Percentiles rank a stretch among this genome's conserved stretches.
These are phyloP conservation scores for Axis porcinus DNA, from an alignment of 2,113 vertebrate species.

Conservation along the genomic window DNA sequence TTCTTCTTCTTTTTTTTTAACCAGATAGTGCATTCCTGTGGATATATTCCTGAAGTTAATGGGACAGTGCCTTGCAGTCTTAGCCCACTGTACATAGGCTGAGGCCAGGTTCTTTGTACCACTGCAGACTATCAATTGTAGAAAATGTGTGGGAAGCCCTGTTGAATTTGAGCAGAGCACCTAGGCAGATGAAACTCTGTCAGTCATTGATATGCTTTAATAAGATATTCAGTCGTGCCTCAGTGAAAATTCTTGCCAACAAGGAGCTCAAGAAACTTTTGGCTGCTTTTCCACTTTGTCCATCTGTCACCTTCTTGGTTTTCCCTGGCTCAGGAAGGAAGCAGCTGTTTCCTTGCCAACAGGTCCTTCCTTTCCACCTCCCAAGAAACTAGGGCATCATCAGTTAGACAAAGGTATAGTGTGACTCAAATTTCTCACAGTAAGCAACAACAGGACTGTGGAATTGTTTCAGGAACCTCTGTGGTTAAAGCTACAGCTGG, in stretches of 20 bases:
- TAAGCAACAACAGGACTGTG: background rate
- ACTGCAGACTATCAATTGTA: constrained; percentile 4
- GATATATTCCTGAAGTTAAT: constrained; percentile 21
- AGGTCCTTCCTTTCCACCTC: constrained; percentile 40
- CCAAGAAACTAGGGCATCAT: constrained; percentile 32
- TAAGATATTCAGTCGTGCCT: constrained; percentile 9
- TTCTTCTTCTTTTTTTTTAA: background rate
- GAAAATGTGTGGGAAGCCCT: background rate
- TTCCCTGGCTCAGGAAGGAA: constrained; percentile 62
- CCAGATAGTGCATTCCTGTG: constrained; percentile 42
- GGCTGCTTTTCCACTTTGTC: constrained; percentile 34
- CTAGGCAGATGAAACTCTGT: constrained; percentile 3
- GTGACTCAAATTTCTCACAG: constrained; percentile 37
- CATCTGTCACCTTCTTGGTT: constrained; percentile 34
- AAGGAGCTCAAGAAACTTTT: constrained; percentile 20
- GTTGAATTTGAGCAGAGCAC: background rate
- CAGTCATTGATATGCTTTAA: constrained; percentile 15
- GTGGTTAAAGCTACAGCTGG: constrained; percentile 32
- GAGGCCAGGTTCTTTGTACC: constrained; percentile 15
- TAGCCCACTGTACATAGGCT: background rate
- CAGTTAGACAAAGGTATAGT: constrained; percentile 34
- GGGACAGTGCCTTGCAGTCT: constrained; percentile 53
- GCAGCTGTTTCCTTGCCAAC: constrained; percentile 59
- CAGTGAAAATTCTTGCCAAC: constrained; percentile 23
- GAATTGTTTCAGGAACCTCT: constrained; percentile 17